Evolutionary conservation across 2,113 vertebrate species (phyloP).

Genomic region (Notothenia rossii): DNA sequence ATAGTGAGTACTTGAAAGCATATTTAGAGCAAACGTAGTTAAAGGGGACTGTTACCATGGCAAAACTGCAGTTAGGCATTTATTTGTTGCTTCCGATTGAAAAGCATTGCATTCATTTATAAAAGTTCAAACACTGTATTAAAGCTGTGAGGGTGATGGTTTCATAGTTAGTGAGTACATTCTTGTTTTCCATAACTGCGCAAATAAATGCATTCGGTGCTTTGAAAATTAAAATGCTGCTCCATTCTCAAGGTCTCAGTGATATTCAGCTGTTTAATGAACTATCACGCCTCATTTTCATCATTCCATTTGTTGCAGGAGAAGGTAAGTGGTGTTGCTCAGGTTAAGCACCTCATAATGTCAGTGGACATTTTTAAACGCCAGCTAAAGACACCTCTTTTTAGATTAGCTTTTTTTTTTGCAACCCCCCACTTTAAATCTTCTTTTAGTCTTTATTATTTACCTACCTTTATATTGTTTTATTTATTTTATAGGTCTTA

Average conservation of each 20-base stretch:
- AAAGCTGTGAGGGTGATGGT: not conserved
- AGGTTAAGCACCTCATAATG: slow-evolving; percentile 24
- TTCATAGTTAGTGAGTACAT: not conserved
- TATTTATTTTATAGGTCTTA: too few species aligned
- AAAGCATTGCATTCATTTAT: not conserved
- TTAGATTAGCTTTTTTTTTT: too few species aligned
- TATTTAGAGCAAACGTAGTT: not conserved
- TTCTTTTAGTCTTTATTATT: too few species aligned
- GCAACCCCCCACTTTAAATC: too few species aligned
- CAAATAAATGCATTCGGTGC: slow-evolving; percentile 25
- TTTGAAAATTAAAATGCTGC: slow-evolving; percentile 25
- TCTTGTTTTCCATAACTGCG: slow-evolving; percentile 35
- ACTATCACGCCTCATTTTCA: slow-evolving; percentile 33
- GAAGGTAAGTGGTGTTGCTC: slow-evolving; percentile 32
- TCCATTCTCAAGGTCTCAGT: slow-evolving; percentile 21
- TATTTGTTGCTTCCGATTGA: not conserved
- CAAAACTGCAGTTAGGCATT: not conserved
- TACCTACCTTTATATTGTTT: too few species aligned
- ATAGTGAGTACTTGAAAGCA: not conserved
- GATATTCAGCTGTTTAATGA: slow-evolving; percentile 31
- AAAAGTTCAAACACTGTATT: not conserved
- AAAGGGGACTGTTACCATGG: not conserved
- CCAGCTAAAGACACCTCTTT: too few species aligned
- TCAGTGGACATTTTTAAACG: too few species aligned
- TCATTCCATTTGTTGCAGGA: slow-evolving; percentile 8